Evolutionary conservation across 1,140 invertebrate genomes (phyloP), one percentile per base, ranked within the genome.

Genomic region (Camponotus floridanus): DNA sequence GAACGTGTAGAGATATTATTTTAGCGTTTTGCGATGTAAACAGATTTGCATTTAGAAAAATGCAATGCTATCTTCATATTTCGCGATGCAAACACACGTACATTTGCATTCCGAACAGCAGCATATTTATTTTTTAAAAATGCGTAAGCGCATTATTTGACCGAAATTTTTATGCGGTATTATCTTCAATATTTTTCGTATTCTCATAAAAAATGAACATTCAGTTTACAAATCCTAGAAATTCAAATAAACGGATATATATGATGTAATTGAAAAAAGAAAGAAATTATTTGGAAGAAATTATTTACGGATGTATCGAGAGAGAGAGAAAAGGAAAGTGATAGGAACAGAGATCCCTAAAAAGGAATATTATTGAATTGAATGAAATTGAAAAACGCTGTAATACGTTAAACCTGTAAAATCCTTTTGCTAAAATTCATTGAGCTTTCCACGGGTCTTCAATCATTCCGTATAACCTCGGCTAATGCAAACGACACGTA

Each of bases 31-130:
- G 67, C 55, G 68, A 74, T 81, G 55, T 61, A 81, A 81, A 81
- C 55, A 83, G 55, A 83, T 83, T 73, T 83, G 79, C 79, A 83
- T 83, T 83, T 83, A 83, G 68, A 74, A 83, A 73, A 61, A 74
- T 39, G 39, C 79, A 45, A 74, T 73, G 39, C 55, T 83, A 81
- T 59, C 67, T 73, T 73, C 67, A 81, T 61, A 73, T 81, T 81
- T 73, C 39, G 39, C 65, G 33, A 80, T 70, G 78, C 67, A 59
- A 81, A 81, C 18, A 51, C 18, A 18, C n/a, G 21, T 11, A 55
- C 26, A 81, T 81, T 81, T 81, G 67, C 79, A 81, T 81, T 59
- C 18, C 78, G 78, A 81, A 81, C 65, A 57, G 51, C 67, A 13
- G 8, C 11, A 33, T 81, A 81, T 81, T 81, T 81, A 45, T 81